Percentiles rank a stretch among this genome's conserved stretches.
Evolutionary conservation across 2,797 vertebrate species (phyloP).

Genomic region (Morus bassanus): DNA sequence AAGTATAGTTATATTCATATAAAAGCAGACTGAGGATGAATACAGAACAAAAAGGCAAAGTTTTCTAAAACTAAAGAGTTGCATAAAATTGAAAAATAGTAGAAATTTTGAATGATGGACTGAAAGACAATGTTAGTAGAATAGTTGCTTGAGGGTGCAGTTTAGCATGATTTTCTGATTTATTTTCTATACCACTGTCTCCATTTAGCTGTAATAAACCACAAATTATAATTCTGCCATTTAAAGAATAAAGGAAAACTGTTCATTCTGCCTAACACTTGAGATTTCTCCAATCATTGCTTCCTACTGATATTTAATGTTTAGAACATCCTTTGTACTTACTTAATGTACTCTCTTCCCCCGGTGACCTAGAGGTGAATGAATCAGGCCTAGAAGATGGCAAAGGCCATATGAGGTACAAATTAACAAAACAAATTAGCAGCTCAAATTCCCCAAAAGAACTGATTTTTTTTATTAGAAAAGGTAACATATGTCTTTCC

Average conservation of each 20-base stretch:
- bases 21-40: not conserved
- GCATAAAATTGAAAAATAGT: not conserved
- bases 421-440: not conserved
- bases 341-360: not conserved
- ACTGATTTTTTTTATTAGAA: not conserved
- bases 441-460: not conserved
- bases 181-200: not conserved
- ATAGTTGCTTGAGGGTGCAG: not conserved
- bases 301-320: not conserved
- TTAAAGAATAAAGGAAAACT: not conserved
- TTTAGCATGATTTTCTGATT: not conserved
- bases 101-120: not conserved
- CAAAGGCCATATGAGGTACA: not conserved
- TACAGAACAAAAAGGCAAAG: not conserved
- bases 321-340: not conserved
- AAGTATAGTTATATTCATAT: not conserved
- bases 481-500: not conserved
- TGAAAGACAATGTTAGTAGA: not conserved
- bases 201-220: not conserved
- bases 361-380: not conserved
- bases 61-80: not conserved
- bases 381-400: not conserved
- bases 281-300: not conserved
- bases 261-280: not conserved
- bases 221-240: not conserved